Base-by-base conservation (phyloP, 2,888 invertebrate genomes). In the Hydraecia micacea region DNA sequence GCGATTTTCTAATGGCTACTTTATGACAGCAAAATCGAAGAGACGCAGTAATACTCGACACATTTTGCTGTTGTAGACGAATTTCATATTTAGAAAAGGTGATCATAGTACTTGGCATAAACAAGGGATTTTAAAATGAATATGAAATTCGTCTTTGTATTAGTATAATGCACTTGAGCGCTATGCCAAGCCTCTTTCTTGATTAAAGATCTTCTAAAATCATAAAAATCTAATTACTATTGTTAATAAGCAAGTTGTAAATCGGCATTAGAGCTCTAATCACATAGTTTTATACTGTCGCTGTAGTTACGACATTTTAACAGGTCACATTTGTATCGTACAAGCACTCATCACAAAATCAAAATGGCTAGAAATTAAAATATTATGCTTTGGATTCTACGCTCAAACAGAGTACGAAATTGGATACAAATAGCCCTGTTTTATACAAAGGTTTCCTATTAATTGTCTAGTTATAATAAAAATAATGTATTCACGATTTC, bases 121-220 rank as follows among this genome's bases (percentile, higher is more conserved):
- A 13, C 36, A 82, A 69, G 21, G 21, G 15, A 2, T 21, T 78
- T 79, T 46, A 18, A 36, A 83, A 83, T 76, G 65, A 36, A 71
- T 86, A 89, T 88, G 83, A 86, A 86, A 86, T 86, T 85, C 87
- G 79, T 83, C 80, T 79, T 70, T 69, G 42, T 65, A 60, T 76
- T 86, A 77, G 60, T 76, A 73, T 77, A 86, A 84, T 83, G 86
- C 85, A 83, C 76, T 79, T 75, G 89, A 92, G 90, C 91, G 87
- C 91, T 93, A 92, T 87, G 92, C 92, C 76, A 93, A 92, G 93
- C 92, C 77, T 87, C 89, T 89, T 87, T 72, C 80, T 83, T 66
- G 21, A 74, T 73, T 81, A 83, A 86, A 85, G 86, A 75, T 80
- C 68, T 67, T 82, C 86, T 83, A 86, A 88, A 78, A 86, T 87